Conservation (phyloP, 2,888 invertebrate genomes). For the Cinara cedri region DNA sequence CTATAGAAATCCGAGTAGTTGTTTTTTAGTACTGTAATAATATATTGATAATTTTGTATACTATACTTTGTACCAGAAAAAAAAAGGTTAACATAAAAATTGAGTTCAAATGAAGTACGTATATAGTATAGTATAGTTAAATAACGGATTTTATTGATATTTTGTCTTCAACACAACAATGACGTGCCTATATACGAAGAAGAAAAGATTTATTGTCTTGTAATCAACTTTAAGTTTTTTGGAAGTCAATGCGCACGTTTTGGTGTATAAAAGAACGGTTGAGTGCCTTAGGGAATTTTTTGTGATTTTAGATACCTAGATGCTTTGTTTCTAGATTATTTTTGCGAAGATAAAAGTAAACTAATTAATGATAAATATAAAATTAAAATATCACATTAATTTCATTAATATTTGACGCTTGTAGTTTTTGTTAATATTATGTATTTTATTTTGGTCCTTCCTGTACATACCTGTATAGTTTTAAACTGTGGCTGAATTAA, state of each 20-base stretch:
- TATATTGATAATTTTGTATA: background rate
- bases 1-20: too few relatives aligned
- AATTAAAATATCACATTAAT: background rate
- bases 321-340: background rate
- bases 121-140: background rate
- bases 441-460: too few relatives aligned
- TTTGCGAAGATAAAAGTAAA: background rate
- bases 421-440: background rate
- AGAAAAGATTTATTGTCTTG: slow-evolving; percentile 5
- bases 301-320: background rate
- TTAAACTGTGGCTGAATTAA: background rate
- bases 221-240: slow-evolving; percentile 19
- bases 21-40: background rate
- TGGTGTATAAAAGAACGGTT: background rate
- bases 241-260: slow-evolving; percentile 12
- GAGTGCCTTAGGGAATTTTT: background rate
- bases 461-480: background rate
- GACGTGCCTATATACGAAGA: background rate
- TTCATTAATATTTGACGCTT: background rate
- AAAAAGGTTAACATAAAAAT: background rate
- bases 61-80: background rate
- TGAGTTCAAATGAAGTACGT: too few relatives aligned
- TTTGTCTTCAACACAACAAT: background rate
- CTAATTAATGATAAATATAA: too few relatives aligned
- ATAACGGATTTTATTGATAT: slow-evolving; percentile 13